Percentiles rank a stretch among this genome's conserved stretches.
phyloP scores from a whole-genome alignment of 2,888 invertebrate genomes.

The Megamerina dolium region DNA sequence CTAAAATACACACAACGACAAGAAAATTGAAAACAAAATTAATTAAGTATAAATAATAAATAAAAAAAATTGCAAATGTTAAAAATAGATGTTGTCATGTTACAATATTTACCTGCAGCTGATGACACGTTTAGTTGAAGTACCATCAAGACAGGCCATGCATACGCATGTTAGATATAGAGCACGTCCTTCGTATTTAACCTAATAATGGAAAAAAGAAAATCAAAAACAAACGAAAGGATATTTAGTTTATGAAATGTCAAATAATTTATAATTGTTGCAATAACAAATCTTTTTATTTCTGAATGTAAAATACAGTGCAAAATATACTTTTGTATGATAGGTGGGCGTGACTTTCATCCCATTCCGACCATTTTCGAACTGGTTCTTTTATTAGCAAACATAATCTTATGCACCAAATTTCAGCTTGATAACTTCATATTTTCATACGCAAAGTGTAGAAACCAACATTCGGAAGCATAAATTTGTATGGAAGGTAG shows the following conservation, averaged over 20 bases:
- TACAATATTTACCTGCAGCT: slow-evolving; percentile 58
- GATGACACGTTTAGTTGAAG: slow-evolving; percentile 66
- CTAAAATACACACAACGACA: slow-evolving; percentile 16
- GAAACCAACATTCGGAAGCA: no score
- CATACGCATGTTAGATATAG: slow-evolving; percentile 91
- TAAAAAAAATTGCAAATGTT: neutral
- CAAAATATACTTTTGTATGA: no score
- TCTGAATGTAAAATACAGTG: no score
- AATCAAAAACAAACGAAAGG: slow-evolving; percentile 2
- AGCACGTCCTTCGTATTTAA: slow-evolving; percentile 83
- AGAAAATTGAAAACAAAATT: neutral
- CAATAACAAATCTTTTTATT: no score
- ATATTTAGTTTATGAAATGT: neutral
- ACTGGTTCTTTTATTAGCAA: no score
- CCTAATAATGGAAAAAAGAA: slow-evolving; percentile 53
- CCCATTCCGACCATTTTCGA: no score
- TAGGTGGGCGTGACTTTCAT: no score
- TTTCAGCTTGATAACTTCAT: no score
- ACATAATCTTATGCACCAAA: no score
- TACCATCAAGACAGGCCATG: slow-evolving; percentile 87
- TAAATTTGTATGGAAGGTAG: no score
- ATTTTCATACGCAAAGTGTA: no score
- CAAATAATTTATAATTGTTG: neutral
- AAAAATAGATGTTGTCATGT: slow-evolving; percentile 1
- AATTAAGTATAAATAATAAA: neutral